Conservation (phyloP, 2,113 vertebrate genomes). For the Oreochromis spilurus region DNA sequence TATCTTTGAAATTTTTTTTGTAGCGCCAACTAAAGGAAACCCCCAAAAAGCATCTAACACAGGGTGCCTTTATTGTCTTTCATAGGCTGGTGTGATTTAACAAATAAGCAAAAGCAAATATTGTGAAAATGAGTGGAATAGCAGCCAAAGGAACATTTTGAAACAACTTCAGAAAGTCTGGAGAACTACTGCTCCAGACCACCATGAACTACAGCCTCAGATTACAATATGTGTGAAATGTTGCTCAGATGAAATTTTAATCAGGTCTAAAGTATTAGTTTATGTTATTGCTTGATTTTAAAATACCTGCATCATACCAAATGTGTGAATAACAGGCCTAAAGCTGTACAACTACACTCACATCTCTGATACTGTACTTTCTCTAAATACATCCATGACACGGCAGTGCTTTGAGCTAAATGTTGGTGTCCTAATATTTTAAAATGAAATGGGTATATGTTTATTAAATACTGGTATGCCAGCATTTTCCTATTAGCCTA, state of each 20-base stretch:
- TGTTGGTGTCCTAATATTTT: neutral
- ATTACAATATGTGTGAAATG: neutral
- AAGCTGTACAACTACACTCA: neutral
- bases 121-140: neutral
- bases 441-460: neutral
- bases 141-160: neutral
- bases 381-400: neutral
- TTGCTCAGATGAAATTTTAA: neutral
- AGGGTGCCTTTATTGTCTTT: neutral
- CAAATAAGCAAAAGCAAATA: neutral
- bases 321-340: neutral
- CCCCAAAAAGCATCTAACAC: neutral
- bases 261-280: neutral
- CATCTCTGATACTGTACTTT: neutral
- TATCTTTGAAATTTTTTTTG: neutral
- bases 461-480: neutral
- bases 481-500: neutral
- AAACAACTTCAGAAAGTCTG: neutral
- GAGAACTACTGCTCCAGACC: neutral
- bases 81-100: neutral
- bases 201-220: neutral
- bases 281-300: neutral
- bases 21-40: rapidly evolving
- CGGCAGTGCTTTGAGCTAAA: neutral
- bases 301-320: neutral